phyloP scores from a whole-genome alignment of 2,888 invertebrate species.

The Brachyopa scutellaris region DNA sequence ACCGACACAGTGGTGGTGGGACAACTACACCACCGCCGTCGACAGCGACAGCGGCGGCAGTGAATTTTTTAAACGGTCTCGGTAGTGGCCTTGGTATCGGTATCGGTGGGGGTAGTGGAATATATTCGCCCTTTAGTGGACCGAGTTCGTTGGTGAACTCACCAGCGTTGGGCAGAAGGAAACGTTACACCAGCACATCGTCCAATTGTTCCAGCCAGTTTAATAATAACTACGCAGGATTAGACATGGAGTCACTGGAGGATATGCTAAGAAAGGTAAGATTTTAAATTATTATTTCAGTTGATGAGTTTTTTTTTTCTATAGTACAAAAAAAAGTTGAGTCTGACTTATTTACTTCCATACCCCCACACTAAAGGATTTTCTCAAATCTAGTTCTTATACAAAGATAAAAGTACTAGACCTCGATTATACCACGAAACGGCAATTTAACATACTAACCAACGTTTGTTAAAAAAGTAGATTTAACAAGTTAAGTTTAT shows the following conservation, averaged over 20 bases:
- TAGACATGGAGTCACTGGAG: conserved; percentile 89
- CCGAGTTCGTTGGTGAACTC: conserved; percentile 80
- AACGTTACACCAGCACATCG: conserved; percentile 84
- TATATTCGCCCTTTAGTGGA: conserved; percentile 76
- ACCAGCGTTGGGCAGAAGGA: conserved; percentile 85
- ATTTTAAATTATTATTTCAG: background rate
- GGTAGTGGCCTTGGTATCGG: conserved; percentile 22
- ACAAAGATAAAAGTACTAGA: too few species aligned
- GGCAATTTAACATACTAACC: too few species aligned
- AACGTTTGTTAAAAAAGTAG: too few species aligned
- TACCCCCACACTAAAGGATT: too few species aligned
- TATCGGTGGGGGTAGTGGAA: conserved; percentile 54
- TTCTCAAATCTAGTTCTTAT: too few species aligned
- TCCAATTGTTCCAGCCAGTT: conserved; percentile 85
- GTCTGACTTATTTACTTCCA: too few species aligned
- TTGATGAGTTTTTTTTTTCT: too few species aligned
- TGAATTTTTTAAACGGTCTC: conserved; percentile 51
- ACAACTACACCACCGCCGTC: conserved; percentile 43
- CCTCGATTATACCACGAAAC: too few species aligned
- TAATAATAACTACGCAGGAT: conserved; percentile 84
- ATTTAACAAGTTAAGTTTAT: too few species aligned
- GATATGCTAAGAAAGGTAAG: conserved; percentile 91
- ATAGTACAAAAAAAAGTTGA: too few species aligned
- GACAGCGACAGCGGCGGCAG: conserved; percentile 21
- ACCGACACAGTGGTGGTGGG: conserved; percentile 20